phyloP scores from a whole-genome alignment of 2,113 vertebrate genomes.

The Mirza zaza region DNA sequence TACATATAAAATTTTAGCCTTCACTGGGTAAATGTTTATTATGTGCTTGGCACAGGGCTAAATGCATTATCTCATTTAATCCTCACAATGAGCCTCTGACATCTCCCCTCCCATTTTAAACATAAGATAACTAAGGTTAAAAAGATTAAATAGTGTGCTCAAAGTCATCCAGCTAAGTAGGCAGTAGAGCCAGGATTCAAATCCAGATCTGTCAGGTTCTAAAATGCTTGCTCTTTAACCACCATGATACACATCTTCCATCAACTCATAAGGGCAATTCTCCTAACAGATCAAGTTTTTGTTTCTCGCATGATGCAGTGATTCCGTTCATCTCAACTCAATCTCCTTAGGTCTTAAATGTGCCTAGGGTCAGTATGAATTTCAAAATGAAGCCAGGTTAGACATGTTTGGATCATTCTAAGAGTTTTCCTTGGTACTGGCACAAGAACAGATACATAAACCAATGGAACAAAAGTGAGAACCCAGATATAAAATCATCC shows the following conservation, averaged over 20 bases:
- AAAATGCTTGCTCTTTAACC: neutral
- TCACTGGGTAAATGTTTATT: neutral
- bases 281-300: neutral
- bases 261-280: neutral
- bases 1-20: neutral
- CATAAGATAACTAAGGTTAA: neutral
- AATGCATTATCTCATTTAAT: conserved; percentile 30
- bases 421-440: neutral
- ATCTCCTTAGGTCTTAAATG: neutral
- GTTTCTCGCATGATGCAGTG: neutral
- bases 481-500: too few species aligned
- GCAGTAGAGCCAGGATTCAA: neutral
- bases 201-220: neutral
- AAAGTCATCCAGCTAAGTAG: neutral
- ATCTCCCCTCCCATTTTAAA: neutral
- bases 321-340: neutral
- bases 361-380: neutral
- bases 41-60: neutral
- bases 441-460: too few species aligned
- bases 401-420: conserved; percentile 4
- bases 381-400: conserved; percentile 3
- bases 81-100: neutral
- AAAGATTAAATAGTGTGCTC: neutral
- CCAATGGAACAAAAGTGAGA: too few species aligned
- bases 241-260: neutral